Evolutionary conservation across 2,888 invertebrate species (phyloP).

Genomic region (Unio pictorum): DNA sequence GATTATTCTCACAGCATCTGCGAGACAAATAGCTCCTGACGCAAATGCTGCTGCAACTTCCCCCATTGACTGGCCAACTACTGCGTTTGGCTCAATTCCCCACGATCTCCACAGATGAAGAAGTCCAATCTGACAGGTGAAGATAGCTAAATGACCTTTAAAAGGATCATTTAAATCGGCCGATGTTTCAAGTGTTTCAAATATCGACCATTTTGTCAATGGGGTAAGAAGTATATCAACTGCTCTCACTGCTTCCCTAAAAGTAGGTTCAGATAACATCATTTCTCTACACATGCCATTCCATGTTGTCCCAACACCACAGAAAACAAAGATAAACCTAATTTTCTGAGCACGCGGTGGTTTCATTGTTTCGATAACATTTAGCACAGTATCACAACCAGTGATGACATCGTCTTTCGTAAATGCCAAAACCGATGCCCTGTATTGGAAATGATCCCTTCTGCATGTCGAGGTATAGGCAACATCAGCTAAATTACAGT

Average conservation of each 20-base stretch:
- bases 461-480: slow-evolving; percentile 11
- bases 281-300: slow-evolving; percentile 44
- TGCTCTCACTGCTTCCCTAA: slow-evolving; percentile 23
- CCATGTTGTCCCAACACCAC: slow-evolving; percentile 50
- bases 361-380: not conserved
- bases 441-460: slow-evolving; percentile 19
- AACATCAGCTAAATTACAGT: slow-evolving; percentile 3
- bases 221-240: slow-evolving; percentile 20
- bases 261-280: slow-evolving; percentile 16
- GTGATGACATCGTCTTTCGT: slow-evolving; percentile 11
- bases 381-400: not conserved
- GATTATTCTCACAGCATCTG: slow-evolving; percentile 42
- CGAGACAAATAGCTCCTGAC: slow-evolving; percentile 29
- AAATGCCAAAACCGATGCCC: slow-evolving; percentile 21
- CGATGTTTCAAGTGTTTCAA: slow-evolving; percentile 17
- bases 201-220: slow-evolving; percentile 20
- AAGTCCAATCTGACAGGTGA: slow-evolving; percentile 42
- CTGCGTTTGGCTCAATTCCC: slow-evolving; percentile 33
- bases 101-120: slow-evolving; percentile 22
- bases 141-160: slow-evolving; percentile 41
- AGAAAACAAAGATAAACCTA: slow-evolving; percentile 41
- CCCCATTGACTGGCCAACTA: slow-evolving; percentile 52
- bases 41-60: slow-evolving; percentile 51
- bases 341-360: not conserved
- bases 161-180: slow-evolving; percentile 33